Base-by-base conservation (phyloP, 37 sponge, comb jelly and placozoan species). In the Chondrosia reniformis region DNA sequence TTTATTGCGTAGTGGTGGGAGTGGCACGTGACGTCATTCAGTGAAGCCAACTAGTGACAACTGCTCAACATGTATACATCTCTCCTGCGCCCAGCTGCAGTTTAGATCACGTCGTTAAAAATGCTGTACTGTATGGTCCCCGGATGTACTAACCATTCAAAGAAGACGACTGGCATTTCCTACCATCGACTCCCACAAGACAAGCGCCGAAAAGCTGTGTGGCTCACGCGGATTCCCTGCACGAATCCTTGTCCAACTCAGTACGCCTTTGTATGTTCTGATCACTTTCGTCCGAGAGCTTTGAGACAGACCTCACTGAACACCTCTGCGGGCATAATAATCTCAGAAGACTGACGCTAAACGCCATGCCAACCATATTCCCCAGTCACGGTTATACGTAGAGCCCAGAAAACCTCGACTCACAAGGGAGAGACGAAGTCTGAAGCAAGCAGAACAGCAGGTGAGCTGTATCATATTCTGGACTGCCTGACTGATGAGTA, bases 361-460 rank as follows among this genome's bases (percentile, higher is more conserved):
- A 62, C 8, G 63, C 27, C 27, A 28, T 62, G 63, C 63, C 63
- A 12, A 62, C 63, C 63, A 62, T 62, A 22, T 62, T 62, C 27
- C 27, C 63, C 54, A 49, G 54, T 49, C 63, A 62, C 27, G 27
- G 63, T 22, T 62, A 24, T 62, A 62, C 27, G 17, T 22, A 62
- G 27, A 22, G 63, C 63, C 63, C 63, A 62, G 63, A 28, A 62
- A 62, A 62, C 63, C 63, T 62, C 63, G 63, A 12, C 63, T 22
- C 27, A 22, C 63, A 62, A 62, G 63, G 27, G 63, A 62, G 27
- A 62, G 63, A n/a, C 63, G 24, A 62, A 62, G 21, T 62, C 63
- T 24, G 63, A 62, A 62, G 63, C 63, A 22, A 62, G 63, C 63
- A 62, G 63, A 62, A 28, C 63, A 62, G 63, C 28, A 62, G 63